Base-by-base conservation (phyloP, 2,797 vertebrate genomes). In the Sebastes minor region DNA sequence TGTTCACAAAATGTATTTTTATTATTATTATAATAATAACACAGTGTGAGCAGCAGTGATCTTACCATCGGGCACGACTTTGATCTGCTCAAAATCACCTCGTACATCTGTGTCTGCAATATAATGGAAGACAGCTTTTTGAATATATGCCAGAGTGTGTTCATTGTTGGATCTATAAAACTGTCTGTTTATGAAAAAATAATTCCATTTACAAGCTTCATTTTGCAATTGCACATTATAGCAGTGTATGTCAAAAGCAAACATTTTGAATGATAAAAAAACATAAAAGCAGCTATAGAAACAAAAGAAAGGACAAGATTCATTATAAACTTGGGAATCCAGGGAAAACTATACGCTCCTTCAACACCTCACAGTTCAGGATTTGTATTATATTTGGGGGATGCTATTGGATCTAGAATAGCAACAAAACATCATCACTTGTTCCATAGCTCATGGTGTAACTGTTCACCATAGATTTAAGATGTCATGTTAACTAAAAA, bases 31-130 rank as follows among this genome's bases (percentile, higher is more conserved):
- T 42, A 16, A 42, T 14, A 3, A 46, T 46, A 46, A 46, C 13
- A 42, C 18, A 22, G 28, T 11, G 8, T 18, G 30, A 76, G 70
- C 22, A 20, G 61, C 74, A 12, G 59, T 8, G 46, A 74, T 6
- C 74, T 78, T 91, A 99, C 98, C 91, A 92, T 96, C 0, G 97
- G 97, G 82, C 97, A 98, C 8, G 92, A 89, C 91, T 95, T 86
- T 23, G 97, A 95, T 83, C 98, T 95, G 76, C 71, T 94, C 94
- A 91, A 90, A 14, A 99, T 97, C 78, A 96, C 22, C 70, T 98
- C 96, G 92, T 97, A 99, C 3, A 94, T 96, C 76, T 95, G 93
- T 1, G 95, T 92, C 98, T 99, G 88, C 84, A 85, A 91, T 2
- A 62, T 1, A 82, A 42, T n/a, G 4, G 8, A 16, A 11, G 42